Evolutionary conservation across 1,140 invertebrate species (phyloP).

Genomic region (Atopsyche davidsoni): DNA sequence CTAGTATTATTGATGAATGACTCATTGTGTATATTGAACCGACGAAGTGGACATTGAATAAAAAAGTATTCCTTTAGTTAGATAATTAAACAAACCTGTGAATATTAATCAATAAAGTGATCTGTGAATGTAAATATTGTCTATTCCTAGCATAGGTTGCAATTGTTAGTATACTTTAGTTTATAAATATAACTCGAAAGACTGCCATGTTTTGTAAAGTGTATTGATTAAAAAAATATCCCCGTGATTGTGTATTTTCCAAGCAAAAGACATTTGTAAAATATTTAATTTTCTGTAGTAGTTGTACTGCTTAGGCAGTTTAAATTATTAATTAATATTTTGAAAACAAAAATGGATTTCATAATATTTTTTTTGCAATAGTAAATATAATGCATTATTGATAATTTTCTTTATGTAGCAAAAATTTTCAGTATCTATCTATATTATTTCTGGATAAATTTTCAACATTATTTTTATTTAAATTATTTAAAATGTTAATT

Average conservation of each 20-base stretch:
- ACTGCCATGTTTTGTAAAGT: constrained; percentile 47
- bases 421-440: too few relatives aligned
- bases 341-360: too few relatives aligned
- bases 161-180: constrained; percentile 19
- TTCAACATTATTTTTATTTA: too few relatives aligned
- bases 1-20: constrained; percentile 29
- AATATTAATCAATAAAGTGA: constrained; percentile 30
- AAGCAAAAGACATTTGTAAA: constrained; percentile 1
- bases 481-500: too few relatives aligned
- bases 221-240: constrained; percentile 32
- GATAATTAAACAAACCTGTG: constrained; percentile 29
- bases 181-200: constrained; percentile 36
- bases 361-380: too few relatives aligned
- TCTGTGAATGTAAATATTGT: constrained; percentile 48
- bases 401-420: too few relatives aligned
- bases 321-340: too few relatives aligned
- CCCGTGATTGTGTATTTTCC: constrained; percentile 14
- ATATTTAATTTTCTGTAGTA: constrained; percentile 4
- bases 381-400: too few relatives aligned
- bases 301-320: constrained; percentile 6
- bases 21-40: constrained; percentile 22
- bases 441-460: too few relatives aligned
- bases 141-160: constrained; percentile 24
- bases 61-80: constrained; percentile 30
- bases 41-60: constrained; percentile 23